Evolutionary conservation across 2,113 vertebrate genomes (phyloP).

Genomic region (Pachycephala philippinensis): DNA sequence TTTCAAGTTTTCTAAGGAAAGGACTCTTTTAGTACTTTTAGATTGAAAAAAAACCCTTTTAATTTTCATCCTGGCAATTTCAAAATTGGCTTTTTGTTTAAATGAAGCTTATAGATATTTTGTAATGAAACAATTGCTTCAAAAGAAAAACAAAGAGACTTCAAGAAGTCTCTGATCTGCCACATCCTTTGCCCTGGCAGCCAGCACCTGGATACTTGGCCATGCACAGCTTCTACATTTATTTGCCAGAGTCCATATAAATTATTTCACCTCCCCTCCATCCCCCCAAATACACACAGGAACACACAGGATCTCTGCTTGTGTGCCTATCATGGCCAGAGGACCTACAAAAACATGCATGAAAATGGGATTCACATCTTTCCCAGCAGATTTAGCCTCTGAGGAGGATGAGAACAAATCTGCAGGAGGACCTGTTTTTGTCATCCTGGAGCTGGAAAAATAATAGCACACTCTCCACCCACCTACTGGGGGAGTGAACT

Average conservation of each 20-base stretch:
- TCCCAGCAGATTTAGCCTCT: neutral
- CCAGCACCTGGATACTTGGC: neutral
- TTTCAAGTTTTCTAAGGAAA: neutral
- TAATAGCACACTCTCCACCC: neutral
- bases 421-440: neutral
- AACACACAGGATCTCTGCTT: neutral
- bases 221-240: neutral
- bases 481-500: neutral
- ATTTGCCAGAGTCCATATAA: neutral
- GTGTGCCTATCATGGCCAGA: neutral
- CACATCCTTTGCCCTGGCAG: neutral
- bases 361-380: neutral
- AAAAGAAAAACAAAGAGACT: neutral
- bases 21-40: neutral
- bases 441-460: neutral
- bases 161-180: neutral
- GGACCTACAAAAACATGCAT: neutral
- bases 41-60: neutral
- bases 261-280: neutral
- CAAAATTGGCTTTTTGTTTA: neutral
- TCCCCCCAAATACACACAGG: neutral
- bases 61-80: neutral
- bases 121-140: neutral
- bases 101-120: neutral
- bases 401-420: neutral